Evolutionary conservation across 2,113 vertebrate species (phyloP), one percentile per base, ranked within the genome.

Genomic region (Nettapus auritus): DNA sequence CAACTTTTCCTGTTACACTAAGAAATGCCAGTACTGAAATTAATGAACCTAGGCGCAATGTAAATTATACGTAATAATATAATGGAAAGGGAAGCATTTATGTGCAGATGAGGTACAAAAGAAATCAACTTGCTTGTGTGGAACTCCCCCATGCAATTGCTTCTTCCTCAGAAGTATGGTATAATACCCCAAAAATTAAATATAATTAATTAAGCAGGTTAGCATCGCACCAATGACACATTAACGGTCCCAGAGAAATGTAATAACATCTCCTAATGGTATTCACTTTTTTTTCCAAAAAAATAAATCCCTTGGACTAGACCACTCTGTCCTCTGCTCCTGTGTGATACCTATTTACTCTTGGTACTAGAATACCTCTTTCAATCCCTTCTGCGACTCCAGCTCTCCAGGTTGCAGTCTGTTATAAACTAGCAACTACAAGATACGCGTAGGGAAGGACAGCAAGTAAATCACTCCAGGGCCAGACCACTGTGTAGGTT

Each of bases 361-460:
- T 9, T 42, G 21, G 23, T 25, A 46, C 31, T 33, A 33, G n/a
- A 68, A 31, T 52, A 19, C 33, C 23, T 50, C 5, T 36, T 55
- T 78, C 3, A 1, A 28, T 20, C 48, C 63, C 34, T 20, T 48
- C 38, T 66, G 42, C 40, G 59, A 46, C 26, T 88, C 25, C 22
- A 25, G 22, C 48, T 50, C 48, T 50, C 48, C 48, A 50, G 25
- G n/a, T 25, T 36, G 36, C 1, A 3, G 1, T 46, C 19, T 21
- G 10, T 11, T 64, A 23, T 19, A 59, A 80, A 66, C 26, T 4
- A 2, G 6, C 21, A 22, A 36, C 18, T 38, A 1, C 1, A 5
- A 0, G 17, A 29, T 29, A 6, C 5, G n/a, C 0, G 3, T 4
- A 56, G 25, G 48, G 34, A 87, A 66, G 14, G 17, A 75, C 22